These are phyloP conservation scores for Pachydiplax longipennis DNA, from an alignment of 2,888 invertebrate species.

Conservation along the genomic window DNA sequence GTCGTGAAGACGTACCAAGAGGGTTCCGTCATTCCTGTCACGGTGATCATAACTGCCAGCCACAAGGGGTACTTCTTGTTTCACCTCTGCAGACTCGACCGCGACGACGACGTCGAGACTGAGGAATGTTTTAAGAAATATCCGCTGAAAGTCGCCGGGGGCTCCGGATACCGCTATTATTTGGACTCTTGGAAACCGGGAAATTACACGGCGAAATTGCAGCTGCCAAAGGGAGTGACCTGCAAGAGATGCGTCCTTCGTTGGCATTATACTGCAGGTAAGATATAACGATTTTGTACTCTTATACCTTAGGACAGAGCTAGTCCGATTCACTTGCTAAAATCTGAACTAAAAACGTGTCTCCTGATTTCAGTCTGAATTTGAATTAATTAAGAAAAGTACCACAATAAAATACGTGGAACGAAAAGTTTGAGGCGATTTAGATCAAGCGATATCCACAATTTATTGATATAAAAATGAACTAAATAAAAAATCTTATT, in stretches of 20 bases:
- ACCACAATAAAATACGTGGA: too few species aligned
- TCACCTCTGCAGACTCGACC: slow-evolving; percentile 61
- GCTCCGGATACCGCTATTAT: slow-evolving; percentile 53
- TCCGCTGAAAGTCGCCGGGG: slow-evolving; percentile 56
- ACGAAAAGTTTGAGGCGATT: too few species aligned
- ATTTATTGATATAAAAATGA: too few species aligned
- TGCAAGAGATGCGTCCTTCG: slow-evolving; percentile 66
- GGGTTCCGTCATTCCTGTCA: slow-evolving; percentile 55
- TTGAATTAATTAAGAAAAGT: too few species aligned
- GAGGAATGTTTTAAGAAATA: slow-evolving; percentile 64
- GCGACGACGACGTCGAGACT: slow-evolving; percentile 58
- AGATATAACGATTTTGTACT: slow-evolving; percentile 2
- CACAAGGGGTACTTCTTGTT: slow-evolving; percentile 63
- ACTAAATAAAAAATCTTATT: too few species aligned
- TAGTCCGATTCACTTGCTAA: too few species aligned
- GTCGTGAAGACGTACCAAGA: slow-evolving; percentile 54
- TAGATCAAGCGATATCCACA: too few species aligned
- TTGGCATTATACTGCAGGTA: slow-evolving; percentile 65
- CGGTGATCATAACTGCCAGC: slow-evolving; percentile 60
- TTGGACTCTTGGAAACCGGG: slow-evolving; percentile 52
- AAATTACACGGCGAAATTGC: slow-evolving; percentile 54
- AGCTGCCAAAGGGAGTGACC: slow-evolving; percentile 60
- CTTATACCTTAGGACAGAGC: too few species aligned
- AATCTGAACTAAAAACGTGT: too few species aligned
- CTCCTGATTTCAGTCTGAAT: too few species aligned